Base-by-base conservation (phyloP, 2,888 invertebrate genomes). In the Cacoxenus indagator region DNA sequence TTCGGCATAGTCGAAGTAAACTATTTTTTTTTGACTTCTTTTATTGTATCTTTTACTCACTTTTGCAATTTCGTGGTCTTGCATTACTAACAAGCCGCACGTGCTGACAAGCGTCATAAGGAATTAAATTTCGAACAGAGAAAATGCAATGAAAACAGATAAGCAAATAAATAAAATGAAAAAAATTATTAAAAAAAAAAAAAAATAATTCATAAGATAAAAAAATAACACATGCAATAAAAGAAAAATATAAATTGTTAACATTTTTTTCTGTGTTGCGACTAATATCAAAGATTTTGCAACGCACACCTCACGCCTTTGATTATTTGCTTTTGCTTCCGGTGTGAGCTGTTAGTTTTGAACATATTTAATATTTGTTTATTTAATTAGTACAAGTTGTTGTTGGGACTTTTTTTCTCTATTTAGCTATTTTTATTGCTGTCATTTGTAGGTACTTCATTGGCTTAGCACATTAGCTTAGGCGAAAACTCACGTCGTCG, bases 301-400 rank as follows among this genome's bases (percentile, higher is more conserved):
- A 43, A 14, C 24, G 45, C 61, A 62, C 61, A 43, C 61, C 61
- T 43, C 61, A 24, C 37, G 17, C 17, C 4, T 55, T 24, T 55
- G n/a, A 14, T 29, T 57, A 43, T 62, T 62, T 62, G 14, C 57
- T 43, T 43, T 43, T 62, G 61, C 61, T 62, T 62, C 61, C 61
- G 61, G 61, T 43, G 59, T 62, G 43, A 45, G 1, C 37, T 37
- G 31, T 48, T 17, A 3, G 2, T 48, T 3, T 48, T 17, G 9
- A 11, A 11, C 37, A 48, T 51, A 37, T 51, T 62, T 51, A 22
- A 6, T 51, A 51, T 51, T 51, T 51, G 51, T 8, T 51, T 51
- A 51, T 51, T 51, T 51, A 22, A 51, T 51, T 51, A 51, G 51
- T 6, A 43, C 11, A 43, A 43, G 19, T 22, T 51, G 51, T 51